Evolutionary conservation across 2,113 vertebrate species (phyloP).

Genomic region (Hyaena hyaena): DNA sequence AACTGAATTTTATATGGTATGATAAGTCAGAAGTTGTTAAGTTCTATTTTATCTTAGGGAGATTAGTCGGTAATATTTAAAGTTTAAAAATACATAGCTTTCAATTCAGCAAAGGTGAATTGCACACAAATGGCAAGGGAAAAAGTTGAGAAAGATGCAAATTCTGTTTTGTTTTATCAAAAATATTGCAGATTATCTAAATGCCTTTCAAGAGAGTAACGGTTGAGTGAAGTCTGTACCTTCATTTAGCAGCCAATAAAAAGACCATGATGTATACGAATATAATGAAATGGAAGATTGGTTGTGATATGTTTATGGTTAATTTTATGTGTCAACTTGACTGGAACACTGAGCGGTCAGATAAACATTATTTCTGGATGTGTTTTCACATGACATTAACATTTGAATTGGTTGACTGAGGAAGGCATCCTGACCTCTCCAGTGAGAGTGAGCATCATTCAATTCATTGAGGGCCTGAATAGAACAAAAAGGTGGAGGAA

Average conservation of each 20-base stretch:
- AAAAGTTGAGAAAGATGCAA: background rate
- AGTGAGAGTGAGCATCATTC: background rate
- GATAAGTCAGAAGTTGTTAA: slow-evolving; percentile 22
- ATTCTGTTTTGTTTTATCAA: background rate
- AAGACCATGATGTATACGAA: background rate
- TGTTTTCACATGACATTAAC: background rate
- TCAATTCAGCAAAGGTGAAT: background rate
- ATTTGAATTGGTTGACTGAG: background rate
- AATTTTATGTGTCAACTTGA: background rate
- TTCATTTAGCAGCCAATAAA: background rate
- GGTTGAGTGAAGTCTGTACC: background rate
- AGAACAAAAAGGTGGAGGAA: background rate
- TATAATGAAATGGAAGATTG: background rate
- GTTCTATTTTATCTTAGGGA: slow-evolving; percentile 12
- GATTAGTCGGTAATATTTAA: background rate
- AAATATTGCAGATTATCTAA: background rate
- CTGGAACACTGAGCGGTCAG: background rate
- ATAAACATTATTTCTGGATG: background rate
- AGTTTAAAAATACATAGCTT: background rate
- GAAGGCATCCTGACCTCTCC: no score
- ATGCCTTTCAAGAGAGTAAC: background rate
- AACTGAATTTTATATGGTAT: background rate
- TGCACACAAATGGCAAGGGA: background rate
- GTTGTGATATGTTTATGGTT: background rate
- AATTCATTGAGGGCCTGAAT: background rate